Evolutionary conservation across 2,888 invertebrate species (phyloP).

Genomic region (Ectemnius cavifrons): DNA sequence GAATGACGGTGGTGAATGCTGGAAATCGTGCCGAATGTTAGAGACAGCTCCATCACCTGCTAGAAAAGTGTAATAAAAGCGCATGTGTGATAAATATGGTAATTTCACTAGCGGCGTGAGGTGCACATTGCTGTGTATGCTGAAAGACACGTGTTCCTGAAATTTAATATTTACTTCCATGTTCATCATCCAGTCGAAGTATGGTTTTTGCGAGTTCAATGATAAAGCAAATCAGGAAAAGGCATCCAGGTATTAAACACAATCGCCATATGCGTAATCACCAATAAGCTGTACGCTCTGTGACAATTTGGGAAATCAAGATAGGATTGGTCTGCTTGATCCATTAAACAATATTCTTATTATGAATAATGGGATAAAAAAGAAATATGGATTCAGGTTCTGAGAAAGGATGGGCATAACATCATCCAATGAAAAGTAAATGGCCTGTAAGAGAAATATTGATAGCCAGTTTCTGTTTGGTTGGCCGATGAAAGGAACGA

Average conservation of each 20-base stretch:
- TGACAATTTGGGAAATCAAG: too few species aligned
- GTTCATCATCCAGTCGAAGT: slow-evolving; percentile 13
- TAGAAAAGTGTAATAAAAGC: slow-evolving; percentile 55
- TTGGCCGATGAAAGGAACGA: too few species aligned
- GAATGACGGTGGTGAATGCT: not conserved
- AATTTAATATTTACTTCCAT: slow-evolving; percentile 20
- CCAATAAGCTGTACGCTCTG: too few species aligned
- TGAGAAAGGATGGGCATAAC: too few species aligned
- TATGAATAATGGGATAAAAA: too few species aligned
- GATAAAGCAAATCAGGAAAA: slow-evolving; percentile 6
- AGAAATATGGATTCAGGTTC: too few species aligned
- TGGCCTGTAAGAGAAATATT: too few species aligned
- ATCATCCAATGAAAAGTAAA: too few species aligned
- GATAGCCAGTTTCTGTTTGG: too few species aligned
- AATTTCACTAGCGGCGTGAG: slow-evolving; percentile 39
- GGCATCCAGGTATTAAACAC: slow-evolving; percentile 11
- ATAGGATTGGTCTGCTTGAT: too few species aligned
- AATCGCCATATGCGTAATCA: not conserved
- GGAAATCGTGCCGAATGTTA: slow-evolving; percentile 14
- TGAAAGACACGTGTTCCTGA: slow-evolving; percentile 46
- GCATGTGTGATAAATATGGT: slow-evolving; percentile 32
- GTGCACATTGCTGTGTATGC: slow-evolving; percentile 35
- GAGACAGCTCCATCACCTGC: slow-evolving; percentile 62
- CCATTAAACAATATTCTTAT: too few species aligned
- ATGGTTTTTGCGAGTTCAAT: slow-evolving; percentile 2